Percentiles rank a stretch among this genome's conserved stretches.
Conservation (phyloP, 2,797 vertebrate species). For the Dipus sagitta region DNA sequence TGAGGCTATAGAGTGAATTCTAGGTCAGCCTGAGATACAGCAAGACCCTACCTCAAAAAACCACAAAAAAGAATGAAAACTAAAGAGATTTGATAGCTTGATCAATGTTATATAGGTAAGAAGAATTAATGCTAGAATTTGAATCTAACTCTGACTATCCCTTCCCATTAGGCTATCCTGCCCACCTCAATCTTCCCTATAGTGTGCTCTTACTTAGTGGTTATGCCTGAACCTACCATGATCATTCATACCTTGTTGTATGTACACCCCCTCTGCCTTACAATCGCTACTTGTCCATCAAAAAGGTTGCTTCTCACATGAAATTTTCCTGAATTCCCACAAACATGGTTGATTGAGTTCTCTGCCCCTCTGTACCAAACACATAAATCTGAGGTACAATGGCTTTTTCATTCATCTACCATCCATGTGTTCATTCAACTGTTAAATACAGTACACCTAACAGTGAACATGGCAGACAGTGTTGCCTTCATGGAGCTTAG, state of each 20-base stretch:
- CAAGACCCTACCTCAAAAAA: too few species aligned
- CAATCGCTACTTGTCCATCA: background rate
- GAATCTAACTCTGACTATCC: background rate
- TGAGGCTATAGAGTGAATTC: too few species aligned
- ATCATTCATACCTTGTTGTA: background rate
- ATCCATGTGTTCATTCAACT: background rate
- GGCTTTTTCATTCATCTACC: background rate
- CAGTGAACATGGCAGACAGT: background rate
- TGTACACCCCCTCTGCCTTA: background rate
- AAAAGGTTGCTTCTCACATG: background rate
- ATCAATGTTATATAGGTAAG: background rate
- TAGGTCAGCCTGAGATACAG: too few species aligned
- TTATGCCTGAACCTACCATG: background rate
- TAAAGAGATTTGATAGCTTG: background rate
- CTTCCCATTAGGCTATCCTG: background rate
- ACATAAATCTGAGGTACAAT: background rate
- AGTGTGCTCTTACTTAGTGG: background rate
- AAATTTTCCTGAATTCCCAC: background rate
- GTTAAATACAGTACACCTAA: background rate
- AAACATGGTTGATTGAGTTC: background rate
- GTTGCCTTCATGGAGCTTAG: background rate
- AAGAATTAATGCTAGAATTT: slow-evolving; percentile 13
- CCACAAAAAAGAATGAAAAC: background rate
- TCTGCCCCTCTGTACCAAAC: background rate
- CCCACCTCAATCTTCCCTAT: background rate